Evolutionary conservation across 2,888 invertebrate genomes (phyloP).

Genomic region (Esperia sulphurella): DNA sequence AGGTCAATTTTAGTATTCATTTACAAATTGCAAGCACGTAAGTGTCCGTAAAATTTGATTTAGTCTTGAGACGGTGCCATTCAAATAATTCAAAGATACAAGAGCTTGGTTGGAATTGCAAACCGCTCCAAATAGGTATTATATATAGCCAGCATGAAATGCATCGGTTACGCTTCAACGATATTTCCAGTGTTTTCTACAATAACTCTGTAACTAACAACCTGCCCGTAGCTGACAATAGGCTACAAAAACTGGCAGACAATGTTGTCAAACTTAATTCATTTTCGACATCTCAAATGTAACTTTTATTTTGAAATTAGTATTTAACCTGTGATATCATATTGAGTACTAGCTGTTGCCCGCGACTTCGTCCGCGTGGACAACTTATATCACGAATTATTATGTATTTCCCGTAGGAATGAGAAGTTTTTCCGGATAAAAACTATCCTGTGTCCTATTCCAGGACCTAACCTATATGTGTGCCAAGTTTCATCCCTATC

Average conservation of each 20-base stretch:
- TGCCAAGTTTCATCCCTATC: no score
- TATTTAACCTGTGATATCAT: no score
- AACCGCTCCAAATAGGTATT: conserved; percentile 10
- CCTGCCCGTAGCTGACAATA: not conserved
- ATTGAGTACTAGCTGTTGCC: no score
- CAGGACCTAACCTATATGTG: no score
- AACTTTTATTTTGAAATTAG: no score
- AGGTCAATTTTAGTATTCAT: no score
- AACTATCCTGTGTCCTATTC: no score
- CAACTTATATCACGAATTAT: no score
- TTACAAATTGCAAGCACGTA: no score
- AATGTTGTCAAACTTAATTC: conserved; percentile 4
- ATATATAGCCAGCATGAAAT: conserved; percentile 19
- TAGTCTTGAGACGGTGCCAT: not conserved
- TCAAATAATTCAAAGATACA: not conserved
- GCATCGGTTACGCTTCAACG: conserved; percentile 27
- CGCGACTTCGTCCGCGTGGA: no score
- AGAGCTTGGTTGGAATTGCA: not conserved
- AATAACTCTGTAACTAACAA: not conserved
- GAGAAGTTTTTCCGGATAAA: no score
- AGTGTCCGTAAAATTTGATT: not conserved
- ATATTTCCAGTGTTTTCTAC: conserved; percentile 15
- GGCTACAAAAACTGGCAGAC: not conserved
- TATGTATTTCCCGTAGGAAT: no score
- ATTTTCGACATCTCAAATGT: not conserved